These are phyloP conservation scores for Deilephila porcellus DNA, from an alignment of 2,888 invertebrate species.

Conservation along the genomic window DNA sequence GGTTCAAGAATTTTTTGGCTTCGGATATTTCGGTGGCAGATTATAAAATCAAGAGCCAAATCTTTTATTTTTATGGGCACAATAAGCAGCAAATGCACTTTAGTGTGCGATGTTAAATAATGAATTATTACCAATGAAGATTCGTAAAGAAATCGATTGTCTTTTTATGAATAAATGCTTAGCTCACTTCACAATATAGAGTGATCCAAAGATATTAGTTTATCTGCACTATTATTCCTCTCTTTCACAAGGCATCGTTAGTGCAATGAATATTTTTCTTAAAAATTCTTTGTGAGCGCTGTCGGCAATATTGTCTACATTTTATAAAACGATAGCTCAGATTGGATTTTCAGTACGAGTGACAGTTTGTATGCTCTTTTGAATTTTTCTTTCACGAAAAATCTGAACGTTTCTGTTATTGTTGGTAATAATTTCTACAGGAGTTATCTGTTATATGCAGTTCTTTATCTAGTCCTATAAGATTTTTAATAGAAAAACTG, in stretches of 20 bases:
- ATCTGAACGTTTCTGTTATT: background rate
- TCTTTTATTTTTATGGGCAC: too few species aligned
- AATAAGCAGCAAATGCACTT: too few species aligned
- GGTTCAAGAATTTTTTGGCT: too few species aligned
- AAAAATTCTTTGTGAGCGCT: conserved; percentile 2
- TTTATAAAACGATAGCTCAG: background rate
- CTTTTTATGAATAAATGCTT: too few species aligned
- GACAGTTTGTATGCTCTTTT: conserved; percentile 10
- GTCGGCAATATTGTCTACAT: background rate
- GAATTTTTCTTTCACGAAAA: background rate
- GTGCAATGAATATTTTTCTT: conserved; percentile 20
- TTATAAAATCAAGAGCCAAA: too few species aligned
- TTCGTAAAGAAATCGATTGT: too few species aligned
- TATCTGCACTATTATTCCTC: background rate
- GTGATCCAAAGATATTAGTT: conserved; percentile 33
- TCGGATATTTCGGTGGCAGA: too few species aligned
- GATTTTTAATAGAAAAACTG: too few species aligned
- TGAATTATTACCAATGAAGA: too few species aligned
- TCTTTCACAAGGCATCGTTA: background rate
- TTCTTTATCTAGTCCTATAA: too few species aligned
- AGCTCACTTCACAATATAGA: background rate
- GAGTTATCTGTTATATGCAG: too few species aligned
- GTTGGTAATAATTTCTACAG: background rate
- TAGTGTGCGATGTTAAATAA: too few species aligned
- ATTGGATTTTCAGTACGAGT: background rate